phyloP scores from a whole-genome alignment of 2,113 vertebrate genomes.

The Calidris pygmaea region DNA sequence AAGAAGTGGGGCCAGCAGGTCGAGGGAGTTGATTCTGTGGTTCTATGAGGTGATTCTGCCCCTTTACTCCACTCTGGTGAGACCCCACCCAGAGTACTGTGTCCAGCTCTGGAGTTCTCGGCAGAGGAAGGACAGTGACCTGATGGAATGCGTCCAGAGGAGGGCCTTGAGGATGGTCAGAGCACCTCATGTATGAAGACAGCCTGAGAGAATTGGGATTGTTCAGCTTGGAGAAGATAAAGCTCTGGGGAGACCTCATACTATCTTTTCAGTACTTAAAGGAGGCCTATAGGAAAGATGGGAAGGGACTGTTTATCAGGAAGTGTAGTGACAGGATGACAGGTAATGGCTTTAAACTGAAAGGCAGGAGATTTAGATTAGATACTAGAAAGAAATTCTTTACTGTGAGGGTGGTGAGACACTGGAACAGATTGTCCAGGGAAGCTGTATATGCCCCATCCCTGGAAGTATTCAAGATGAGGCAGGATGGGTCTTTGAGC shows the following conservation, averaged over 20 bases:
- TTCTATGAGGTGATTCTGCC: not conserved
- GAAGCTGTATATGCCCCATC: not conserved
- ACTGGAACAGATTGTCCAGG: not conserved
- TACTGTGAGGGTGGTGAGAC: not conserved
- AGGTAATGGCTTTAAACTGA: not conserved
- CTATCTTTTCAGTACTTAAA: not conserved
- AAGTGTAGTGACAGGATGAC: not conserved
- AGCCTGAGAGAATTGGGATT: not conserved
- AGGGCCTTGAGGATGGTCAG: not conserved
- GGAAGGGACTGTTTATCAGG: not conserved
- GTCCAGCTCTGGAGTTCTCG: no score
- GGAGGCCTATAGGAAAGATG: not conserved
- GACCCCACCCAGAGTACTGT: no score
- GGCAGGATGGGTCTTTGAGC: not conserved
- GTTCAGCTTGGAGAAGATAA: not conserved
- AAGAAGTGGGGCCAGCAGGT: no score
- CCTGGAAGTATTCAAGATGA: not conserved
- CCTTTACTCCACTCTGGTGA: not conserved
- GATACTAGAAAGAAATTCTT: not conserved
- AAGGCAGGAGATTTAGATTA: not conserved
- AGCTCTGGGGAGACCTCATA: not conserved
- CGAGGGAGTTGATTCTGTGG: no score
- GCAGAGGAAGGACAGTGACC: no score
- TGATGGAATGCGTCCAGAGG: not conserved
- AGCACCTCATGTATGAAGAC: not conserved